phyloP scores from a whole-genome alignment of 1,140 invertebrate genomes.

The Ectropis grisescens region DNA sequence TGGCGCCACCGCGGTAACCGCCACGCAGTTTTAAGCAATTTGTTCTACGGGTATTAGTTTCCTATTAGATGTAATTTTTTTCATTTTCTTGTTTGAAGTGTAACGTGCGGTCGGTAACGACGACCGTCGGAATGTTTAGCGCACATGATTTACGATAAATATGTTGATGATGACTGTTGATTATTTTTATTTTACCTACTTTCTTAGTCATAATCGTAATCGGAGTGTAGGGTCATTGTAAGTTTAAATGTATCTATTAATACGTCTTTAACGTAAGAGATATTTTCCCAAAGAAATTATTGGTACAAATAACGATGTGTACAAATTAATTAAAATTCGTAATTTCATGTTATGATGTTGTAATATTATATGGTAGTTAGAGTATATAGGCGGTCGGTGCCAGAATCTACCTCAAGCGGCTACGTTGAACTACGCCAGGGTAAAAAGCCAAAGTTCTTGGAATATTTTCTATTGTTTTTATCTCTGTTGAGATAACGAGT shows the following conservation, averaged over 20 bases:
- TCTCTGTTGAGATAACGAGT: constrained; percentile 30
- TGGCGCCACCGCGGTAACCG: too few species aligned
- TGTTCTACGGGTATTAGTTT: constrained; percentile 69
- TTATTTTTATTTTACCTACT: constrained; percentile 68
- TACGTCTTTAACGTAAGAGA: constrained; percentile 31
- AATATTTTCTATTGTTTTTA: constrained; percentile 53
- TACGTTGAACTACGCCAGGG: constrained; percentile 44
- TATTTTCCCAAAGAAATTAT: constrained; percentile 66
- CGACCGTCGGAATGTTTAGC: constrained; percentile 44
- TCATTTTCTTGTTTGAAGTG: constrained; percentile 49
- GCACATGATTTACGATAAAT: constrained; percentile 39
- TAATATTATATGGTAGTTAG: constrained; percentile 51
- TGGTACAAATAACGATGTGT: constrained; percentile 63
- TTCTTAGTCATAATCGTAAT: constrained; percentile 37
- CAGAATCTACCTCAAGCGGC: constrained; percentile 61
- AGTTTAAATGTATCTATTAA: constrained; percentile 29
- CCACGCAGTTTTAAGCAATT: constrained; percentile 39
- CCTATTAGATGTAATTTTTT: constrained; percentile 61
- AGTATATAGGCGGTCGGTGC: constrained; percentile 42
- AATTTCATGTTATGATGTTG: constrained; percentile 60
- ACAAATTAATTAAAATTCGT: constrained; percentile 53
- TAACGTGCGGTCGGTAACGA: too few species aligned
- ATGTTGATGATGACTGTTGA: constrained; percentile 59
- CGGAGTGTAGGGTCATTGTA: constrained; percentile 35
- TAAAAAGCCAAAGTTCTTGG: constrained; percentile 59